These are phyloP conservation scores for Scopus umbretta DNA, from an alignment of 2,113 vertebrate genomes.

Conservation along the genomic window DNA sequence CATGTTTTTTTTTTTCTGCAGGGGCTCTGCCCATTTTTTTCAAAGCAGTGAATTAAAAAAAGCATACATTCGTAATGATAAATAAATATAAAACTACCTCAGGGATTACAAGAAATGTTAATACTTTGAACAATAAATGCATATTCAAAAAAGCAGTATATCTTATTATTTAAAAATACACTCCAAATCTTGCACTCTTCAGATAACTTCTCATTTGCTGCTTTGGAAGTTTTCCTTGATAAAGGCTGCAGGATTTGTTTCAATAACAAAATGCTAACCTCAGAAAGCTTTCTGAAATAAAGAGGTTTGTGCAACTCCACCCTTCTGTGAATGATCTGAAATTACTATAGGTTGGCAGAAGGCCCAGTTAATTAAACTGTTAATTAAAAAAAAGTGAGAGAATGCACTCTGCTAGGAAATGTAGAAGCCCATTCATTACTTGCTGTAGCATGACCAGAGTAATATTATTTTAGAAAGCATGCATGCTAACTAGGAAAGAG, in stretches of 20 bases:
- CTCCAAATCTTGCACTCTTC: background rate
- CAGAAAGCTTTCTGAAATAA: background rate
- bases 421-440: background rate
- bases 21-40: background rate
- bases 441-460: background rate
- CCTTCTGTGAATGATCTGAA: background rate
- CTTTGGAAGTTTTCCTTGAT: background rate
- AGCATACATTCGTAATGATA: background rate
- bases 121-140: background rate
- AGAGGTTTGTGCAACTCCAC: background rate
- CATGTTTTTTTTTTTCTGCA: background rate
- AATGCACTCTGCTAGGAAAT: background rate
- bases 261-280: background rate
- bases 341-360: background rate
- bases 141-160: background rate
- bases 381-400: slow-evolving; percentile 23
- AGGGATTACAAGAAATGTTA: background rate
- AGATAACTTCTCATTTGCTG: background rate
- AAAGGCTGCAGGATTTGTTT: background rate
- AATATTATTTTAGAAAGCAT: background rate
- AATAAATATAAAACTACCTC: background rate
- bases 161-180: background rate
- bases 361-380: slow-evolving; percentile 14
- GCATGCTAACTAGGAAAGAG: background rate
- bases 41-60: background rate